Conservation (phyloP, 2,113 vertebrate genomes). For the Abramis brama region DNA sequence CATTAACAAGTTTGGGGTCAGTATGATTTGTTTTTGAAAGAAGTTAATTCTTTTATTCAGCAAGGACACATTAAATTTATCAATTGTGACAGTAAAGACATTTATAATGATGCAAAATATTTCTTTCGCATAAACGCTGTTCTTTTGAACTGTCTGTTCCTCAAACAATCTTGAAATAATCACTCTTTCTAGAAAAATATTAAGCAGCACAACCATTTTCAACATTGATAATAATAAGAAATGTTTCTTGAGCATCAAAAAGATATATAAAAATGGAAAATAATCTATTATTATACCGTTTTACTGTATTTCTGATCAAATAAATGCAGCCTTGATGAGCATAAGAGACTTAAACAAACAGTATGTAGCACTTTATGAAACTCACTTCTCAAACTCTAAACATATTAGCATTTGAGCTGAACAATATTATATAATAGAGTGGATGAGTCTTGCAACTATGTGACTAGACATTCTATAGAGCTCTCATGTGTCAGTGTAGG, state of each 20-base stretch:
- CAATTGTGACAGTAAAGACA: neutral
- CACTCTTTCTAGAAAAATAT: neutral
- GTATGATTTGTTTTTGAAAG: too few relatives aligned
- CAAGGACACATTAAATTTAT: neutral
- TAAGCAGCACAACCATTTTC: neutral
- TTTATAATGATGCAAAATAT: neutral
- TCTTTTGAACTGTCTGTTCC: neutral
- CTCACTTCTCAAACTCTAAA: neutral
- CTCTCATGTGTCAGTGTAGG: neutral
- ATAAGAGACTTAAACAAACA: neutral
- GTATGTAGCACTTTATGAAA: neutral
- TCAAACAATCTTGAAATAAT: neutral
- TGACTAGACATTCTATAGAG: neutral
- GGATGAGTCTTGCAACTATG: neutral
- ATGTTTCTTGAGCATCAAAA: neutral
- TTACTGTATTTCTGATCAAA: neutral
- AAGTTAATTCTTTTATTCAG: neutral
- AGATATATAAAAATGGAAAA: neutral
- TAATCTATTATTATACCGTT: neutral
- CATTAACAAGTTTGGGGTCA: neutral
- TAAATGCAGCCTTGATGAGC: neutral
- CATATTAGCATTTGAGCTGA: neutral
- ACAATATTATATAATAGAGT: neutral
- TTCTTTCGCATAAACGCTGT: neutral
- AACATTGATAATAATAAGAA: neutral